These are phyloP conservation scores for Phyllotreta striolata DNA, from an alignment of 2,888 invertebrate genomes.

Conservation along the genomic window DNA sequence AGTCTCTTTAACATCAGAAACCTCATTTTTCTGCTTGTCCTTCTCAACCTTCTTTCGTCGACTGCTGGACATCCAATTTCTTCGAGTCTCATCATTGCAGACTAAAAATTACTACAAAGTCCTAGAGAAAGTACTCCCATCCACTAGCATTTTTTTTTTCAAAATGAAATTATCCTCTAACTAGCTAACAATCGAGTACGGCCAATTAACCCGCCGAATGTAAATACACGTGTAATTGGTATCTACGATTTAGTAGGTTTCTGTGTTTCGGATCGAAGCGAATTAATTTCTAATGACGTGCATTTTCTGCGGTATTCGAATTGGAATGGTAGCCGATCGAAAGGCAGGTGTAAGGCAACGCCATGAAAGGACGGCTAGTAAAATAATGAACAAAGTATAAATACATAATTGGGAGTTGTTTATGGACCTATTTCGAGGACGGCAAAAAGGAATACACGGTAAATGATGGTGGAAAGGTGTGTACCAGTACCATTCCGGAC, in stretches of 20 bases:
- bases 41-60: no score
- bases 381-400: constrained; percentile 11
- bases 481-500: neutral
- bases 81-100: no score
- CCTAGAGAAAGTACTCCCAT: no score
- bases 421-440: constrained; percentile 1
- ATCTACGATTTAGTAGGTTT: constrained; percentile 18
- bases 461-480: constrained; percentile 5
- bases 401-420: constrained; percentile 20
- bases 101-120: no score
- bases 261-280: constrained; percentile 33
- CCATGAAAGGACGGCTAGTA: constrained; percentile 16
- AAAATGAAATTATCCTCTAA: no score
- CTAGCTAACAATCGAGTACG: no score
- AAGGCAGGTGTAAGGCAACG: constrained; percentile 15
- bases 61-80: no score
- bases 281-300: constrained; percentile 37
- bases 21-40: no score
- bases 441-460: neutral
- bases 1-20: no score
- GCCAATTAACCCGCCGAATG: no score
- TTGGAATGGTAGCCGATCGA: constrained; percentile 9
- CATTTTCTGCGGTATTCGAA: constrained; percentile 36
- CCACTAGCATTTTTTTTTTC: no score
- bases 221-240: no score